Percentiles rank a stretch among this genome's conserved stretches.
These are phyloP conservation scores for Heliangelus exortis DNA, from an alignment of 2,797 vertebrate genomes.

Conservation along the genomic window DNA sequence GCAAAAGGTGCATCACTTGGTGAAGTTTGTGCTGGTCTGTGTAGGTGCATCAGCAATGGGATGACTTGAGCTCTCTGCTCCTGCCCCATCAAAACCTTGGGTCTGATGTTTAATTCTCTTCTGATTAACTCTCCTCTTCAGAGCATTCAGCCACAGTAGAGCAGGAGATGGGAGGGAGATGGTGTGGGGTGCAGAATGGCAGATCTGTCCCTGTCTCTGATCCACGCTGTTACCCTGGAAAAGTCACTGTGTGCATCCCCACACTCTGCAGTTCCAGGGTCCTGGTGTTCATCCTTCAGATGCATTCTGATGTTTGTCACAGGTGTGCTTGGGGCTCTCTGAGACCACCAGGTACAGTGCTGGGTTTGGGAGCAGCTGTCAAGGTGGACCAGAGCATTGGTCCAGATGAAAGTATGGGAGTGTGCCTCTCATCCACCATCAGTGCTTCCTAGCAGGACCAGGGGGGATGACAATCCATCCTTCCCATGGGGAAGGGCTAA, in stretches of 20 bases:
- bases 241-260: background rate
- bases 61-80: background rate
- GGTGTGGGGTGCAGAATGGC: background rate
- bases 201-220: background rate
- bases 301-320: background rate
- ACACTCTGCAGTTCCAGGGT: background rate
- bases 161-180: background rate
- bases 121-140: background rate
- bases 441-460: background rate
- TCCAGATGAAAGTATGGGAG: background rate
- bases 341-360: background rate
- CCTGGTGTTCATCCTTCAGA: background rate
- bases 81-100: background rate
- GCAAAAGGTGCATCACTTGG: rapidly evolving
- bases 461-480: background rate
- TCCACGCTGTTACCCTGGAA: background rate
- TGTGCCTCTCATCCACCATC: background rate
- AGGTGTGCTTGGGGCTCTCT: background rate
- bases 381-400: background rate
- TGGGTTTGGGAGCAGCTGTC: background rate
- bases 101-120: background rate
- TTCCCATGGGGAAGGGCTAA: background rate
- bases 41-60: background rate
- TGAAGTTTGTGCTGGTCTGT: background rate
- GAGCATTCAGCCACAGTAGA: background rate